Evolutionary conservation across 1,140 invertebrate species (phyloP).

Genomic region (Telenomus remus): DNA sequence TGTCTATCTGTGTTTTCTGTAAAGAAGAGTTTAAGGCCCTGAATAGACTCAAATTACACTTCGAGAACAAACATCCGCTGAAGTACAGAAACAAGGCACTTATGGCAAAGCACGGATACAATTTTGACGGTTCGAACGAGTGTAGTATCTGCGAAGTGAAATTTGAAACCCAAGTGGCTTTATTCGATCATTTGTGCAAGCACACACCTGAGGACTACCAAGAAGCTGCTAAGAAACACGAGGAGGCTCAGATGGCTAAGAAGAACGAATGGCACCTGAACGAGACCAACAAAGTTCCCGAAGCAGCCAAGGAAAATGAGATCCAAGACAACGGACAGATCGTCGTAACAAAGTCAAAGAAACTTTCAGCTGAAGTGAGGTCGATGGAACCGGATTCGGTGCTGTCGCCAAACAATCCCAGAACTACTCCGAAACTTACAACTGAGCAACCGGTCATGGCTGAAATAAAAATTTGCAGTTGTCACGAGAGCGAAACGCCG

Average conservation of each 20-base stretch:
- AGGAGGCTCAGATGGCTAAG: slow-evolving; percentile 13
- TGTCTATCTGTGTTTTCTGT: slow-evolving; percentile 32
- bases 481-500: slow-evolving; percentile 60
- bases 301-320: not conserved
- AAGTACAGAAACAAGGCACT: slow-evolving; percentile 35
- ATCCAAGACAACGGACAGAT: not conserved
- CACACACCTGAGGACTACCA: slow-evolving; percentile 67
- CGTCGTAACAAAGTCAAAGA: too few relatives aligned
- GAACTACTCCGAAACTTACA: not conserved
- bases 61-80: slow-evolving; percentile 32
- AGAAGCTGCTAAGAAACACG: slow-evolving; percentile 51
- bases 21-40: slow-evolving; percentile 18
- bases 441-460: not conserved
- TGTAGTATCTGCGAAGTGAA: slow-evolving; percentile 63
- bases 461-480: slow-evolving; percentile 57
- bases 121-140: slow-evolving; percentile 34
- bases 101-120: slow-evolving; percentile 31
- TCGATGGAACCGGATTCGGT: not conserved
- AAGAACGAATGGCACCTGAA: not conserved
- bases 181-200: slow-evolving; percentile 65
- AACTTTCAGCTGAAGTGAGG: not conserved
- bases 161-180: slow-evolving; percentile 52
- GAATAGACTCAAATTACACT: slow-evolving; percentile 32
- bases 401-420: not conserved
- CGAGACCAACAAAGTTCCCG: not conserved